Conservation (phyloP, 92 coral and sea anemone species). For the Actinostola sp. region DNA sequence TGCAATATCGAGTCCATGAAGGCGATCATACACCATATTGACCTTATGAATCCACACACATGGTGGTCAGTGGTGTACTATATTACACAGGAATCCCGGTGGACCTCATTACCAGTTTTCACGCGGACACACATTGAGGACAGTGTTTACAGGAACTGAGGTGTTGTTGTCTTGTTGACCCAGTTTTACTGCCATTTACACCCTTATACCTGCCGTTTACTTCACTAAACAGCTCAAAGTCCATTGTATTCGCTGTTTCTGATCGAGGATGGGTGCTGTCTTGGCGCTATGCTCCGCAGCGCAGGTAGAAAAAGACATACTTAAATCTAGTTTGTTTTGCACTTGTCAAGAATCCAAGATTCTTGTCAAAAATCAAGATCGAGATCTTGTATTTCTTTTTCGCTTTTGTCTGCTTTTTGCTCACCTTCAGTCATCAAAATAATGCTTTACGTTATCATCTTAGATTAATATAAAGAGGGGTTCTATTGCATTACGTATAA, state of each 20-base stretch:
- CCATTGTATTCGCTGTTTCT: neutral
- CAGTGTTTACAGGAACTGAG: neutral
- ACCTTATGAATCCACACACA: constrained; percentile 1
- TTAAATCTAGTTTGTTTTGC: no score
- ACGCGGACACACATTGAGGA: neutral
- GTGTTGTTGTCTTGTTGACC: neutral
- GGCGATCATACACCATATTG: constrained; percentile 85
- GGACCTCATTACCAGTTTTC: neutral
- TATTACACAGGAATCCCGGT: constrained; percentile 24
- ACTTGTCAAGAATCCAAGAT: no score
- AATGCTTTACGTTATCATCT: no score
- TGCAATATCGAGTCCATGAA: constrained; percentile 69
- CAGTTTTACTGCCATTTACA: neutral
- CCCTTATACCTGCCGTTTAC: no score
- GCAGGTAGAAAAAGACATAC: constrained; percentile 26
- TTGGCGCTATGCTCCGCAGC: constrained; percentile 43
- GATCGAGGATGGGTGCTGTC: constrained; percentile 33
- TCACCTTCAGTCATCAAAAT: no score
- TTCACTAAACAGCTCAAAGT: neutral
- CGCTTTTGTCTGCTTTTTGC: no score
- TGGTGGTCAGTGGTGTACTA: constrained; percentile 13
- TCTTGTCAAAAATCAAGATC: no score
- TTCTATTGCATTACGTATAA: no score
- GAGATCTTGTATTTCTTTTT: no score
- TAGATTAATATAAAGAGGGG: neutral